phyloP scores from a whole-genome alignment of 2,888 invertebrate genomes.

The Callosobruchus maculatus region DNA sequence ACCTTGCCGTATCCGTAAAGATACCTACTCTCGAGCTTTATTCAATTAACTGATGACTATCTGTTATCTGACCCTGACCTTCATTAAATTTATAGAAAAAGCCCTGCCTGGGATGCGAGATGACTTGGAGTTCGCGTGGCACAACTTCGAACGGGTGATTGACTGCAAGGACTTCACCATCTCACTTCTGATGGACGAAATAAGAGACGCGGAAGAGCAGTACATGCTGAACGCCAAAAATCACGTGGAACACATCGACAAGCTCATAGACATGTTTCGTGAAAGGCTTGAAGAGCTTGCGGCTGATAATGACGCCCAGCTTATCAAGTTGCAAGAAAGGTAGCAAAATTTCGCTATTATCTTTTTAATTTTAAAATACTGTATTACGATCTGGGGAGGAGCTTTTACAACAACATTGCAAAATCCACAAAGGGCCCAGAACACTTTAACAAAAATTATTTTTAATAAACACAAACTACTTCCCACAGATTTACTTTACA shows the following conservation, averaged over 20 bases:
- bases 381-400: too few species aligned
- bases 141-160: slow-evolving; percentile 48
- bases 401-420: too few species aligned
- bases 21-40: too few species aligned
- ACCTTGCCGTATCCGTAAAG: too few species aligned
- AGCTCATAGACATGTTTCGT: slow-evolving; percentile 40
- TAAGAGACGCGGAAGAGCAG: slow-evolving; percentile 46
- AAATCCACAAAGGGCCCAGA: too few species aligned
- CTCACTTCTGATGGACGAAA: slow-evolving; percentile 45
- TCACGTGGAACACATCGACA: slow-evolving; percentile 46
- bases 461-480: too few species aligned
- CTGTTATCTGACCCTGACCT: too few species aligned
- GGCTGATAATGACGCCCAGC: slow-evolving; percentile 35
- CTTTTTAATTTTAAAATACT: too few species aligned
- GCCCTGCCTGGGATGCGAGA: slow-evolving; percentile 45
- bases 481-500: too few species aligned
- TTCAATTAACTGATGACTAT: too few species aligned
- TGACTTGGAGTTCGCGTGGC: slow-evolving; percentile 47
- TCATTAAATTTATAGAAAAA: slow-evolving; percentile 38
- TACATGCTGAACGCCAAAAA: slow-evolving; percentile 41
- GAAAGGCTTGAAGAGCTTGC: slow-evolving; percentile 39
- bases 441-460: too few species aligned
- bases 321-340: slow-evolving; percentile 15
- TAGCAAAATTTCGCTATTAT: neutral
- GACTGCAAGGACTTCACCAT: slow-evolving; percentile 50